Evolutionary conservation across 2,797 vertebrate genomes (phyloP).

Genomic region (Vespertilio murinus): DNA sequence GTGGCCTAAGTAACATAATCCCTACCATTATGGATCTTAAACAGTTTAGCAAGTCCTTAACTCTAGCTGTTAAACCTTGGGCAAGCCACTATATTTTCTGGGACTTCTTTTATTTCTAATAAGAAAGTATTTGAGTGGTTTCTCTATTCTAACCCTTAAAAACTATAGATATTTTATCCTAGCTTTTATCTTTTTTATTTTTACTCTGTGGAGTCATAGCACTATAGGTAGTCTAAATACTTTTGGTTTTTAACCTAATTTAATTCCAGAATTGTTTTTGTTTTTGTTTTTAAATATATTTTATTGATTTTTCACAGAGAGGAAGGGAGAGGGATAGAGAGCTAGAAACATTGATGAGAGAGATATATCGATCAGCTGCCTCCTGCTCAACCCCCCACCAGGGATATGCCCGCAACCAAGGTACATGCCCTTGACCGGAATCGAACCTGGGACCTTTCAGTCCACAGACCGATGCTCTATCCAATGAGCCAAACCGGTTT

Average conservation of each 20-base stretch:
- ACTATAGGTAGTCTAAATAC: background rate
- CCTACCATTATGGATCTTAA: background rate
- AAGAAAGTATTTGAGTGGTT: constrained; percentile 32
- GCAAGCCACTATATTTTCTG: background rate
- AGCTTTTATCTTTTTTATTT: constrained; percentile 9
- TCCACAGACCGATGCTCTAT: no score
- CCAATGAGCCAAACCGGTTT: no score
- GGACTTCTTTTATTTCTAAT: constrained; percentile 24
- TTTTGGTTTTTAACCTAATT: constrained; percentile 24
- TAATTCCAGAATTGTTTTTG: background rate
- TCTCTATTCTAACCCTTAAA: constrained; percentile 7
- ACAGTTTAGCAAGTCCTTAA: background rate
- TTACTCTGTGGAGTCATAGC: constrained; percentile 6
- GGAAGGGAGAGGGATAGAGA: no score
- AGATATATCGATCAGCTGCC: no score
- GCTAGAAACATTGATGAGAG: no score
- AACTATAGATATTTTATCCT: background rate
- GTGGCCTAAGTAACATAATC: background rate
- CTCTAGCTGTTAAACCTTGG: background rate
- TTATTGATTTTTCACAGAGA: no score
- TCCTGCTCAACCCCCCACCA: no score
- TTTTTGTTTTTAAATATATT: no score
- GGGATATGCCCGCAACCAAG: no score
- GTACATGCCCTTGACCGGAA: no score
- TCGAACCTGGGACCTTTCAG: no score